phyloP scores from a whole-genome alignment of 2,113 vertebrate species.

The Corvus hawaiiensis region DNA sequence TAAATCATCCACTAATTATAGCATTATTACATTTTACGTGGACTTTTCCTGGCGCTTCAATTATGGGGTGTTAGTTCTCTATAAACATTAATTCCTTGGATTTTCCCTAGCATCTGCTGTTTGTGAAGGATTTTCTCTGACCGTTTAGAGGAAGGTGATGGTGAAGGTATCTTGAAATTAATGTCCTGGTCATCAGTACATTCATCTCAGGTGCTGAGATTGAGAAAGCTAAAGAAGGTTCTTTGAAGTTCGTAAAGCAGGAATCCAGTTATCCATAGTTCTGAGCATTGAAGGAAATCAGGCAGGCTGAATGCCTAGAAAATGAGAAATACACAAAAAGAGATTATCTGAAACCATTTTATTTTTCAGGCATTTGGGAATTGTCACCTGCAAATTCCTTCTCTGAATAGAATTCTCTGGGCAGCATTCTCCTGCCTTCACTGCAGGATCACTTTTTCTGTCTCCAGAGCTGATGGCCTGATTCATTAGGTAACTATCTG shows the following conservation, averaged over 20 bases:
- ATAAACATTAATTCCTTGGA: not conserved
- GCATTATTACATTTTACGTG: not conserved
- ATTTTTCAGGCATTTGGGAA: fast-evolving
- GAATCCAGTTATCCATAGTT: not conserved
- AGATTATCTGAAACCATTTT: not conserved
- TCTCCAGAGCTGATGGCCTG: not conserved
- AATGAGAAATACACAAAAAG: not conserved
- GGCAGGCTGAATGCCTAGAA: not conserved
- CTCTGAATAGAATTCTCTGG: not conserved
- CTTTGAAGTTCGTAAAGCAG: not conserved
- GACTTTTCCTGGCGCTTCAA: not conserved
- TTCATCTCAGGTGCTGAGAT: not conserved
- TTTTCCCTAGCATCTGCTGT: not conserved
- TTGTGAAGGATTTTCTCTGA: not conserved
- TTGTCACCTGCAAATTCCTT: not conserved
- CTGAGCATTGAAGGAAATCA: not conserved
- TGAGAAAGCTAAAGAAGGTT: not conserved
- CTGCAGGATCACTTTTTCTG: not conserved
- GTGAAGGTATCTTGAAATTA: not conserved
- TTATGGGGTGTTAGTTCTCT: not conserved
- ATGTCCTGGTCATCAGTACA: not conserved
- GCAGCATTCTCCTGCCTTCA: not conserved
- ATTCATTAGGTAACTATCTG: not conserved
- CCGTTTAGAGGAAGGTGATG: not conserved
- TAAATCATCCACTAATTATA: not conserved